A percentile compares a stretch with the other conserved stretches of the same genome.
Conservation (phyloP, 2,888 invertebrate species). For the Formica aserva region DNA sequence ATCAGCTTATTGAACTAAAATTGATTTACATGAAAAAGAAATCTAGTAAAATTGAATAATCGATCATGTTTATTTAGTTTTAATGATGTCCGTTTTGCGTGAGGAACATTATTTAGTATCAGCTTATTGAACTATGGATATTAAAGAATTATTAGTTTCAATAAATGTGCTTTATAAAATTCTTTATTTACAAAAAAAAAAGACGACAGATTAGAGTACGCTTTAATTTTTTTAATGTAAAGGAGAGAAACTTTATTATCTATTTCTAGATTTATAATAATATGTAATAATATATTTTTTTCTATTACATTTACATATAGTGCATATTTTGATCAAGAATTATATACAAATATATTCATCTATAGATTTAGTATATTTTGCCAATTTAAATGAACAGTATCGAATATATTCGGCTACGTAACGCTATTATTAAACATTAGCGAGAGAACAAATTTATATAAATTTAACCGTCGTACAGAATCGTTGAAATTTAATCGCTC, state of each 20-base stretch:
- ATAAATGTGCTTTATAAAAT: neutral
- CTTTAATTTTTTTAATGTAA: neutral
- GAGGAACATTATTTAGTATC: neutral
- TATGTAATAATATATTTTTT: neutral
- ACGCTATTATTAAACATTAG: neutral
- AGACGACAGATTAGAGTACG: neutral
- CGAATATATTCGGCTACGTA: neutral
- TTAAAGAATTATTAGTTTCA: neutral
- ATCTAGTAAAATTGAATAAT: neutral
- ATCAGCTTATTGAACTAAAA: neutral
- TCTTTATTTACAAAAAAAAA: neutral
- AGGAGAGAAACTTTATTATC: neutral
- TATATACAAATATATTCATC: neutral
- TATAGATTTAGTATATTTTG: neutral
- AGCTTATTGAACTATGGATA: neutral
- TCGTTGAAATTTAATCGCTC: conserved; percentile 54
- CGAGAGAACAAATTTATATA: conserved; percentile 19
- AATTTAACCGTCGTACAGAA: conserved; percentile 25
- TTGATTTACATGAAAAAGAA: neutral
- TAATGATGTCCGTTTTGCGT: neutral
- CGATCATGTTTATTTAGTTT: neutral
- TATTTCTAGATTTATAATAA: neutral
- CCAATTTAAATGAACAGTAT: neutral
- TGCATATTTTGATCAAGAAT: neutral
- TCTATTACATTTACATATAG: neutral